Base-by-base conservation (phyloP, 2,113 vertebrate species). In the Acrocephalus arundinaceus region DNA sequence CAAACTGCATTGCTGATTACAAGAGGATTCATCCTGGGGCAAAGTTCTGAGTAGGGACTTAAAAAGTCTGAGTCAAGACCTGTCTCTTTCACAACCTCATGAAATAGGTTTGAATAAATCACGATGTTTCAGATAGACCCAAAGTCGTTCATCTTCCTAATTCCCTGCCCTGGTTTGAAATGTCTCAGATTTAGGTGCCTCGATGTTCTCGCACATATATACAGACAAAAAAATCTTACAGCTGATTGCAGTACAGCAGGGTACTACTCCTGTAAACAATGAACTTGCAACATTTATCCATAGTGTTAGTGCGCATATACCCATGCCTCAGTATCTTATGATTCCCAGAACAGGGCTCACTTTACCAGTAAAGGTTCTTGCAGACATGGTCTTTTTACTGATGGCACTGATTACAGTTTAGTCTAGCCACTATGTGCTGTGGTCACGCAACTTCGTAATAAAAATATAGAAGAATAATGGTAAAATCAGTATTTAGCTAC, bases 151-250 rank as follows among this genome's bases (percentile, higher is more conserved):
- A n/a, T 30, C 10, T 84, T 86, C 43, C 31, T 78, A 48, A 83
- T 46, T 86, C 30, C 23, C 13, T 66, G 21, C 30, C 23, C 13
- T 66, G 21, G 17, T 59, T 89, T 81, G 23, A 84, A 77, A 52
- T 57, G 46, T 67, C 57, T 81, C 52, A 61, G n/a, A 45, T 43
- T 80, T 46, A 80, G 4, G 5, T 51, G 22, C 5, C 63, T 35
- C 0, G 0, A 11, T 65, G 4, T 67, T 68, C 24, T 76, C 70
- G 23, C 14, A 59, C 9, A 37, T 65, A 28, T 19, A 39, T 39
- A 24, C 24, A 62, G 35, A 43, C 8, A 76, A 82, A 86, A 82
- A 35, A 18, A 22, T 23, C 45, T 78, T 89, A 30, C 46, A 71
- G 17, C 7, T 89, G 57, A 78, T 27, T 81, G 7, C 27, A 59